Conservation (phyloP, 2,113 vertebrate species). For the Bubo blakistoni region DNA sequence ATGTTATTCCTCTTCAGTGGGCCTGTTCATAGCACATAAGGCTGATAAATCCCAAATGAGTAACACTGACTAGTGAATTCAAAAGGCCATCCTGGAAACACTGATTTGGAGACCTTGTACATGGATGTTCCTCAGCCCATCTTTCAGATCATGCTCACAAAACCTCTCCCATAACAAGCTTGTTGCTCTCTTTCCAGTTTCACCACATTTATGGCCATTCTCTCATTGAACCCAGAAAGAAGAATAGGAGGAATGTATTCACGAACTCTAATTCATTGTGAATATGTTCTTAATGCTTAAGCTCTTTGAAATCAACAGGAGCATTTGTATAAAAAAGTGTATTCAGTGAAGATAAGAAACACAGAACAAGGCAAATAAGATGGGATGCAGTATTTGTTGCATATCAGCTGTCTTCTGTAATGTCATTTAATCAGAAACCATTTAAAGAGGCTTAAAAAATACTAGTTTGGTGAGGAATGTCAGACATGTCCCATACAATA, state of each 20-base stretch:
- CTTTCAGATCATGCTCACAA: background rate
- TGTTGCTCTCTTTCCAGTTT: conserved; percentile 39
- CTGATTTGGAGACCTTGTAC: background rate
- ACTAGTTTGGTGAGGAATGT: conserved; percentile 58
- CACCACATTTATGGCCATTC: background rate
- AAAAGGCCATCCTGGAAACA: background rate
- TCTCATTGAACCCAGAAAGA: conserved; percentile 22
- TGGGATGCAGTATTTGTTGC: background rate
- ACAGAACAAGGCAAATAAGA: background rate
- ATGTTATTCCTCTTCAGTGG: background rate
- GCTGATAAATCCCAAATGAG: background rate
- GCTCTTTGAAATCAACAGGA: background rate
- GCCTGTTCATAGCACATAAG: background rate
- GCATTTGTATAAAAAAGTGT: background rate
- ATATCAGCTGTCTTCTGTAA: background rate
- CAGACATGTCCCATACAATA: background rate
- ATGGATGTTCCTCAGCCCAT: background rate
- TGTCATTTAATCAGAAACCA: conserved; percentile 2
- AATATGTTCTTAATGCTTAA: background rate
- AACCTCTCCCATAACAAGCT: background rate
- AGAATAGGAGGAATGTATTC: background rate
- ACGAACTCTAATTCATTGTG: background rate
- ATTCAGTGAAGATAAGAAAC: background rate
- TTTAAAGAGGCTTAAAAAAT: conserved; percentile 37
- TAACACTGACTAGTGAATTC: background rate